Evolutionary conservation across 2,113 vertebrate species (phyloP), one percentile per base, ranked within the genome.

Genomic region (Seriola quinqueradiata): DNA sequence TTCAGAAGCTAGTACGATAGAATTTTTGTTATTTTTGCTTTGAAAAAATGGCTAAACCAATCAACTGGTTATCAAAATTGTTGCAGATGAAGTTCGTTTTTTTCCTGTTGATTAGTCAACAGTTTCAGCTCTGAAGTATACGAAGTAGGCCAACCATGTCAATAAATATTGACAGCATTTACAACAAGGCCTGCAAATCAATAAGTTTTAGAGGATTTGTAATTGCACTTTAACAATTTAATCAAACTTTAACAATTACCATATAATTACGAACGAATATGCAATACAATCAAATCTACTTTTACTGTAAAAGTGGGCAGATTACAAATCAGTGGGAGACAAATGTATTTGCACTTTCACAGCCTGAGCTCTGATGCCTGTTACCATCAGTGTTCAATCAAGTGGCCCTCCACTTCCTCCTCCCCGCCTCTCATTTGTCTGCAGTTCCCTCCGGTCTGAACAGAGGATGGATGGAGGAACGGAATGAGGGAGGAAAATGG

Each of bases 321-420:
- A 76, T 67, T 46, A 77, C 4, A 9, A 78, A 76, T 82, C 81
- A 86, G 61, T 48, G 52, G 75, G 61, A 79, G 48, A 83, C 13
- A 80, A 84, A 86, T 54, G 57, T 23, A 75, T 67, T 84, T 79
- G 58, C 65, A 60, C 68, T 83, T 79, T 81, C 70, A 68, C 46
- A 61, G 75, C 40, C 48, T 67, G 76, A 72, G 21, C 12, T 40
- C 85, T 69, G 67, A 76, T 10, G 79, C 46, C 42, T 66, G 44
- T 72, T 83, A 73, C 76, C 69, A 63, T 80, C 78, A 83, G 50
- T 19, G 65, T 79, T 92, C 83, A 83, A 85, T 88, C 86, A 88
- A 91, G 75, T 52, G 70, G 83, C 74, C 87, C 85, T 83, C 36
- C 76, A 87, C 85, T 75, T 75, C 57, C 78, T 70, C 46, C 85